Evolutionary conservation across 2,797 vertebrate species (phyloP), one percentile per base, ranked within the genome.

Genomic region (Hybognathus amarus): DNA sequence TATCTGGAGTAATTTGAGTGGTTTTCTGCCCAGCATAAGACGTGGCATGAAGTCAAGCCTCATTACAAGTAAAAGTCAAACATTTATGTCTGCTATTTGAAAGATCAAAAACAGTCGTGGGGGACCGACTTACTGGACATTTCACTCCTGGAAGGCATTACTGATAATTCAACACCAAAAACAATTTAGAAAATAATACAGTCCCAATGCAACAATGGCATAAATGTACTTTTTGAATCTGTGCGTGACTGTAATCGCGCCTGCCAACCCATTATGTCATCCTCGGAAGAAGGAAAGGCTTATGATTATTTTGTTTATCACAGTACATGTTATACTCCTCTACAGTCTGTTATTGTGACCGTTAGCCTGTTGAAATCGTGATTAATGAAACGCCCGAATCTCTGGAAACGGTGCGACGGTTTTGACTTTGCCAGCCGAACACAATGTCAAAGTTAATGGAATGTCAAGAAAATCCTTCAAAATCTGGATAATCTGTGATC

Each of bases 21-120:
- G 81, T 85, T 87, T 87, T 87, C 88, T 89, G 88, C 82, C 59
- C 79, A 33, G 82, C 67, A 64, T 83, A 54, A 80, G 87, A 85
- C 85, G 77, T 89, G 89, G 90, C 91, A 91, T 88, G 84, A 90
- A 92, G 89, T 92, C 90, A 80, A 77, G 89, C 79, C 40, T 56
- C 82, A 73, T 56, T 81, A 77, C 82, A 79, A 77, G 70, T 86
- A 77, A 85, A 83, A 59, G 85, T 56, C 61, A 75, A 54, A 84
- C 42, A 80, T 85, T 86, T 77, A 66, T 70, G 63, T 61, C 79
- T 71, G 85, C 56, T 42, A 67, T 64, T 84, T 22, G 2, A 71
- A 77, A 67, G 64, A 83, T 77, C 77, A 83, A 87, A 82, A 79
- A 30, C 38, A 40, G 63, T 38, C 20, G 8, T 36, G 42, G 36